Evolutionary conservation across 23 tunicate species (phyloP), one percentile per base, ranked within the genome.

Genomic region (Halocynthia aurantium): DNA sequence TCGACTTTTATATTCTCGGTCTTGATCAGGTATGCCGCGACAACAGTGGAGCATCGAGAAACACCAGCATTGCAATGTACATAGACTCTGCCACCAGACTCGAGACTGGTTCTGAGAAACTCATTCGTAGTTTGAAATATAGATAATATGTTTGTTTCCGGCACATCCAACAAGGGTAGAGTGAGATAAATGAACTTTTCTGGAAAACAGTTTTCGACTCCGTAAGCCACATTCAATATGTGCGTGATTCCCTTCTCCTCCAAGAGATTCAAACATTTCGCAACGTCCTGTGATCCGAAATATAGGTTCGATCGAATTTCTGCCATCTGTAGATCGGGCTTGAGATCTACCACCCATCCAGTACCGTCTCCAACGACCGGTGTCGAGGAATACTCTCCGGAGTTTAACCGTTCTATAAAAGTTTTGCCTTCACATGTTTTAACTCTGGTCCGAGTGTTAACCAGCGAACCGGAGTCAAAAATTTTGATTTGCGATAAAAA

Each of bases 1-100:
- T 60, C 50, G 53, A 31, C 22, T 17, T 67, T 49, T 5, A 81
- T 15, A 11, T 31, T 72, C 61, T 71, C 68, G 0, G 78, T 69
- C 61, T 50, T 52, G 31, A 81, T 81, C 0, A 81, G 7, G 70
- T 81, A 81, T 19, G 85, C 78, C 9, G 75, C 44, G 8, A 81
- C 69, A 81, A 72, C 50, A 12, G 85, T 71, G 6, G 76, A 31
- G 56, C 78, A 57, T 57, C 85, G 60, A 11, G 85, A 81, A 60
- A 81, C 85, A 12, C 85, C 85, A 49, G 85, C 85, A 71, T 81
- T 81, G 78, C 85, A 81, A 51, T 81, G 85, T 50, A 81, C 76
- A 31, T 55, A 72, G 7, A 81, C 54, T 72, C 21, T 81, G 22
- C 85, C 85, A 0, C 77, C 77, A 50, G 63, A 15, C 9, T 21